Percentiles rank a stretch among this genome's conserved stretches.
Evolutionary conservation across 2,797 vertebrate genomes (phyloP).

Genomic region (Anguilla anguilla): DNA sequence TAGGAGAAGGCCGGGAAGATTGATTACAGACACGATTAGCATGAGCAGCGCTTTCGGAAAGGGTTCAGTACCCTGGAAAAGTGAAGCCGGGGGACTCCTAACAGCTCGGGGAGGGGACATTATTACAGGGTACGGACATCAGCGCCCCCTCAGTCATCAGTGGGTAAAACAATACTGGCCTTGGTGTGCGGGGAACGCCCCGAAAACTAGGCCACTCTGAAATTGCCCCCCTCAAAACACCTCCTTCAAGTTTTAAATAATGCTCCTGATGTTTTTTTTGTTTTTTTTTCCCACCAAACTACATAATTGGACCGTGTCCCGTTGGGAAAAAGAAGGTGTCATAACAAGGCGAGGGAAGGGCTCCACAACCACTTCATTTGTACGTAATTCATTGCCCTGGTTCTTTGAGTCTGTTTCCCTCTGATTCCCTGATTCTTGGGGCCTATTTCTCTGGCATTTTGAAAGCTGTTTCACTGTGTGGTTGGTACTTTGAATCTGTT

Average conservation of each 20-base stretch:
- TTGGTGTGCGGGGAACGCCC: not conserved
- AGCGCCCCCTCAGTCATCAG: not conserved
- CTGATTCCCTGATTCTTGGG: too few relatives aligned
- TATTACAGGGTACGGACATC: not conserved
- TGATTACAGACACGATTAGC: constrained; percentile 64
- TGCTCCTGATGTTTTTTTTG: not conserved
- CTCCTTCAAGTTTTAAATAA: not conserved
- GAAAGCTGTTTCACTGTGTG: too few relatives aligned
- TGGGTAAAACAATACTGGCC: not conserved
- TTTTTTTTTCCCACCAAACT: not conserved
- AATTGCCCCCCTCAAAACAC: not conserved
- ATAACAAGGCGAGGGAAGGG: too few relatives aligned
- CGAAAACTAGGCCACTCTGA: not conserved
- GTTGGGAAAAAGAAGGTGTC: not conserved
- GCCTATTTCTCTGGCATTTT: too few relatives aligned
- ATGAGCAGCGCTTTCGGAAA: constrained; percentile 53
- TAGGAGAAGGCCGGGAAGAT: constrained; percentile 58
- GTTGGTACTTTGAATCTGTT: too few relatives aligned
- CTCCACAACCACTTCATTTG: too few relatives aligned
- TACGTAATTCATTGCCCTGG: too few relatives aligned
- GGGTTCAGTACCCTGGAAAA: not conserved
- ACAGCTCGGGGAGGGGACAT: not conserved
- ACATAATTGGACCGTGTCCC: not conserved
- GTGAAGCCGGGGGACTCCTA: not conserved
- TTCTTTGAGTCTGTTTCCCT: too few relatives aligned